Evolutionary conservation across 23 tunicate genomes (phyloP).

Genomic region (Trididemnum miniatum): DNA sequence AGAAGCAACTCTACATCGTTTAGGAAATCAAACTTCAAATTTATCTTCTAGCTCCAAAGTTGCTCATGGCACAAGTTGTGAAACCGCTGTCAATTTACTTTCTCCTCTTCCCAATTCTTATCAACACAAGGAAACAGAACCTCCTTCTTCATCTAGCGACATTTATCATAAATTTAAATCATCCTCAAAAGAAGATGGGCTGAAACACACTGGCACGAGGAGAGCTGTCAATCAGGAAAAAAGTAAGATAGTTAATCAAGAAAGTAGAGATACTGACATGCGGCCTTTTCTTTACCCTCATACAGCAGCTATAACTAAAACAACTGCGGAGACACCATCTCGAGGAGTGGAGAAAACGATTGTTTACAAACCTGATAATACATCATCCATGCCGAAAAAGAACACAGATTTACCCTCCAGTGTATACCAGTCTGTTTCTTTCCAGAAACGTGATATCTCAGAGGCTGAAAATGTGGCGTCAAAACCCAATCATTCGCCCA

Average conservation of each 20-base stretch:
- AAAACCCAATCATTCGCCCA: not conserved
- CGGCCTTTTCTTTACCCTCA: not conserved
- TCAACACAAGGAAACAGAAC: too few species aligned
- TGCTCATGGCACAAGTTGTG: not conserved
- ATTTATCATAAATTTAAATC: not conserved
- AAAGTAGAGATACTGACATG: conserved; percentile 9
- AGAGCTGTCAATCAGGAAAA: not conserved
- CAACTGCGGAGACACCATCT: not conserved
- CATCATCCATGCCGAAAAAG: not conserved
- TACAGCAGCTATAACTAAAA: not conserved
- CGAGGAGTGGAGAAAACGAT: not conserved
- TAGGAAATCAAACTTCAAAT: not conserved
- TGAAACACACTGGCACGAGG: too few species aligned
- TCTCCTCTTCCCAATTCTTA: not conserved
- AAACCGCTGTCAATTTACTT: not conserved
- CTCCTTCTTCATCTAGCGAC: not conserved
- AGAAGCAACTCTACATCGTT: not conserved
- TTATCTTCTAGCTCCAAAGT: not conserved
- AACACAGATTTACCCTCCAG: not conserved
- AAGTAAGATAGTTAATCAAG: not conserved
- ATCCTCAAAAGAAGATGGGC: not conserved
- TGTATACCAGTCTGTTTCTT: not conserved
- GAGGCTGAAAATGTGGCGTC: not conserved
- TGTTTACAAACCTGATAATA: not conserved
- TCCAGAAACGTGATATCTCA: not conserved